Evolutionary conservation across 2,888 invertebrate genomes (phyloP), one percentile per base, ranked within the genome.

Genomic region (Prenolepis imparis): DNA sequence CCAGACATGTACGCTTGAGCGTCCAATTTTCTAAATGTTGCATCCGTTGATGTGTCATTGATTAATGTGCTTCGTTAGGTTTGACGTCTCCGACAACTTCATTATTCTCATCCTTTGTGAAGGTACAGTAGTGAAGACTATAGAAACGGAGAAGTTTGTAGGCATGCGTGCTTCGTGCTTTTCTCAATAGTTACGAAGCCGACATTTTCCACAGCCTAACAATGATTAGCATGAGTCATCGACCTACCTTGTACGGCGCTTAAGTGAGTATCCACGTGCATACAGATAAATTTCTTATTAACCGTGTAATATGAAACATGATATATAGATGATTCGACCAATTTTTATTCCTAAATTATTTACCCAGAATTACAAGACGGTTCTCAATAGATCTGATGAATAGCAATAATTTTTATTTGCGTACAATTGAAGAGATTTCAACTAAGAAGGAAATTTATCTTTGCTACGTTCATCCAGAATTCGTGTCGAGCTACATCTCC

Each of bases 161-260:
- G 28, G 48, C 64, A 21, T 28, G n/a, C 61, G 61, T 86, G 57
- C 70, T 63, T 83, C 59, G 36, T 82, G 67, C 70, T 83, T 86
- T 84, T 84, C 87, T 77, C 84, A 63, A 90, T 86, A 86, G 85
- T 88, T 73, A 72, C 67, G 64, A 66, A 52, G 72, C 70, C 59
- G 66, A 39, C 48, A 75, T 73, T 85, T 86, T 87, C 83, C 82
- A 81, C 82, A 75, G 75, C 83, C 82, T 84, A 87, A 89, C 89
- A 88, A 88, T 86, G 84, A 87, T 82, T 84, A 82, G 74, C 85
- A 74, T 86, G 88, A 90, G 80, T 87, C 86, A 86, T 85, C 87
- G 81, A 88, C 84, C 86, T 70, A 75, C 77, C 81, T 61, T 63
- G 82, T 59, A 61, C 52, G n/a, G 59, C 57, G 73, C 66, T 48